These are phyloP conservation scores for Cotesia glomerata DNA, from an alignment of 1,140 invertebrate genomes.

Conservation along the genomic window DNA sequence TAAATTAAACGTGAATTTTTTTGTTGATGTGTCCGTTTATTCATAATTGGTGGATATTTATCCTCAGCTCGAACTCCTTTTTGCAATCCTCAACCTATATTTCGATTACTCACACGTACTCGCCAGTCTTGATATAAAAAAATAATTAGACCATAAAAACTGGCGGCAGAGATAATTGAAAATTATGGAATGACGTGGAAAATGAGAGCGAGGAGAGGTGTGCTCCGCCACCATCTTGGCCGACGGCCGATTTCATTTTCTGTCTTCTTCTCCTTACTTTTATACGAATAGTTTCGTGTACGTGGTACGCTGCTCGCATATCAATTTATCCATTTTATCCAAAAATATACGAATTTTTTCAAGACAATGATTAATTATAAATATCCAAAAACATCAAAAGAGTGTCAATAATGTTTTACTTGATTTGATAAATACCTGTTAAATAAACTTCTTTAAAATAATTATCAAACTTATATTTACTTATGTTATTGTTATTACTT, in stretches of 20 bases:
- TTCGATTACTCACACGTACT: conserved; percentile 34
- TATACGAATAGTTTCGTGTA: background rate
- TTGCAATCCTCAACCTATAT: conserved; percentile 35
- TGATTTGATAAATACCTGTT: too few species aligned
- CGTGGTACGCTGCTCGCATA: conserved; percentile 14
- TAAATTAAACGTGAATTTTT: conserved; percentile 10
- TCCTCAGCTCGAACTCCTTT: conserved; percentile 26
- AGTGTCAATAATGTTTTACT: too few species aligned
- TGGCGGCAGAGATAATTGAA: conserved; percentile 37
- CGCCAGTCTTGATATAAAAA: conserved; percentile 31
- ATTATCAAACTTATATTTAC: too few species aligned
- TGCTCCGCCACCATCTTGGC: conserved; percentile 22
- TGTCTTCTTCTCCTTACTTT: conserved; percentile 15
- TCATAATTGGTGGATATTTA: conserved; percentile 22
- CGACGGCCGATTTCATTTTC: conserved; percentile 25
- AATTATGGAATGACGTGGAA: conserved; percentile 40
- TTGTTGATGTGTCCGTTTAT: conserved; percentile 6
- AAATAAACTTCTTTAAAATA: too few species aligned
- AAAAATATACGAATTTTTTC: background rate
- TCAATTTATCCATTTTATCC: conserved; percentile 6
- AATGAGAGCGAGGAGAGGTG: conserved; percentile 32
- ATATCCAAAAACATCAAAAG: too few species aligned
- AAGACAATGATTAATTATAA: background rate
- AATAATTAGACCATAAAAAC: conserved; percentile 39
- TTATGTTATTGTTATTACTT: too few species aligned